Evolutionary conservation across 2,113 vertebrate species (phyloP), one percentile per base, ranked within the genome.

Genomic region (western clawed frog (Xenopus tropicalis)): DNA sequence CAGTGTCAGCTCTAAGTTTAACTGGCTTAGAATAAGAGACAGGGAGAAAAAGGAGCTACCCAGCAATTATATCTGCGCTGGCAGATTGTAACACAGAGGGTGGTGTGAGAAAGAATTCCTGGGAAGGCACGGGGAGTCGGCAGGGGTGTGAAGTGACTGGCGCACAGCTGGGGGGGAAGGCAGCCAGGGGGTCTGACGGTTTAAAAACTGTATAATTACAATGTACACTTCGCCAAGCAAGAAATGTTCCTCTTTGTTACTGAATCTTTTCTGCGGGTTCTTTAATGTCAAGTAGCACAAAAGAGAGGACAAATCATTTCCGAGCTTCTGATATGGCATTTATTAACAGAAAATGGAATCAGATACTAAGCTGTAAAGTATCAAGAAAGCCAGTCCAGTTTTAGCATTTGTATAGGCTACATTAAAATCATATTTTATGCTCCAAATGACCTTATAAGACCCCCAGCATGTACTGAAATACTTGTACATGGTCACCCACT

Each of bases 181-280:
- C 56, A 51, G 64, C 57, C 44, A 37, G 72, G 72, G 72, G 72
- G 72, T 68, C 72, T 74, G 72, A 74, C 59, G 72, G 72, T 68
- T 74, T 74, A 68, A 74, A 65, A 74, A 68, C 72, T 74, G 72
- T 74, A 74, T 74, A 74, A 69, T 75, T 75, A 75, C 66, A 62
- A 75, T 25, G 58, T 46, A 63, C 66, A 48, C 56, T 57, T 74
- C 65, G 64, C 42, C 72, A 68, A 61, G 72, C 66, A 61, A 62
- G 46, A 75, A 64, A 75, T 69, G 68, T 66, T 75, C 69, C 58
- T 58, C 61, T 75, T 75, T 75, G 72, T 75, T 75, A 68, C 58
- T 43, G 57, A 66, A 62, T 69, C 72, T 69, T 75, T 61, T 66
- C 72, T 75, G 66, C 66, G 11, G 64, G 72, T 75, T 62, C 46